Percentiles rank a stretch among this genome's conserved stretches.
Evolutionary conservation across 2,113 vertebrate genomes (phyloP).

Genomic region (Dissostichus mawsoni): DNA sequence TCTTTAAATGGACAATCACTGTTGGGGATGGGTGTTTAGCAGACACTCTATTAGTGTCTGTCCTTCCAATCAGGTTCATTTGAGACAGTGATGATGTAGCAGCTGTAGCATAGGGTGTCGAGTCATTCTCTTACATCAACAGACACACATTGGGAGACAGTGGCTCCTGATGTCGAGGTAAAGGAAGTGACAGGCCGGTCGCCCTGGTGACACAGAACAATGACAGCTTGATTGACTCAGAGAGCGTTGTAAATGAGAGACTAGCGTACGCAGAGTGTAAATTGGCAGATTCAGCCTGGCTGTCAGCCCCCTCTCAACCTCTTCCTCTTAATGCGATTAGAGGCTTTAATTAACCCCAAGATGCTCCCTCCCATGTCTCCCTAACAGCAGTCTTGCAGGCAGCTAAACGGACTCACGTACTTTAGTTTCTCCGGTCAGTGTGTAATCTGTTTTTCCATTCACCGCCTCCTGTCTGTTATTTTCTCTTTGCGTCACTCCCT

Average conservation of each 20-base stretch:
- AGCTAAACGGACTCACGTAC: constrained; percentile 13
- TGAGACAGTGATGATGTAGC: not conserved
- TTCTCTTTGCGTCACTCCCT: not conserved
- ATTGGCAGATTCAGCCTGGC: constrained; percentile 38
- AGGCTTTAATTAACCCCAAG: constrained; percentile 67
- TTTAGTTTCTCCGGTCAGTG: constrained; percentile 4
- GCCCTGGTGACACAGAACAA: constrained; percentile 20
- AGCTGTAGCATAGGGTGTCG: not conserved
- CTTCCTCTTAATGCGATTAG: constrained; percentile 51
- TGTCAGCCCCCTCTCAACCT: constrained; percentile 40
- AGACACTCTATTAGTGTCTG: not conserved
- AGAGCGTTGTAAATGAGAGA: constrained; percentile 48
- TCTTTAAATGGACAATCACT: not conserved
- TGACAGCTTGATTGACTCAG: constrained; percentile 53
- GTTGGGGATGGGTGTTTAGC: not conserved
- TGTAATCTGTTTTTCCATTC: constrained; percentile 1
- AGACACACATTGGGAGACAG: not conserved
- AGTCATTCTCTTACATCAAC: not conserved
- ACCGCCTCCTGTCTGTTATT: not conserved
- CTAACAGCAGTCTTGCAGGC: constrained; percentile 30
- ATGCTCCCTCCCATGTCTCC: constrained; percentile 32
- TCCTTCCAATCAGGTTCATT: not conserved
- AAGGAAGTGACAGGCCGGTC: constrained; percentile 35
- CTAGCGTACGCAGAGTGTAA: constrained; percentile 19
- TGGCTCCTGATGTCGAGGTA: constrained; percentile 33